Evolutionary conservation across 2,797 vertebrate species (phyloP), one percentile per base, ranked within the genome.

Genomic region (Xenops minutus): DNA sequence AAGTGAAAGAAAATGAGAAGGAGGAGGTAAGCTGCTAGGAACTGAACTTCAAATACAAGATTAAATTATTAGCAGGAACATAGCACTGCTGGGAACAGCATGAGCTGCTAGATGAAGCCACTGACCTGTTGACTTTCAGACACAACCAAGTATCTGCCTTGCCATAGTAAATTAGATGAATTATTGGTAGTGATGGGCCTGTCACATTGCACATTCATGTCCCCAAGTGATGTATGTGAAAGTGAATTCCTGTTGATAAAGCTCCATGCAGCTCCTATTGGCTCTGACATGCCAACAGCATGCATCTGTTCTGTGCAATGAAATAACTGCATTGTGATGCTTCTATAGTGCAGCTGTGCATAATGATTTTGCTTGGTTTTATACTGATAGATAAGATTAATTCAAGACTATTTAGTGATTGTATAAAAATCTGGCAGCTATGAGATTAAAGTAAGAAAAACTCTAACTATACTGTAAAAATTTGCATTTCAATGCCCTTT

Each of bases 41-140:
- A 67, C 72, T 30, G 61, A 91, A 88, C 69, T 93, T 95, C 46
- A 54, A 92, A 82, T 95, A 76, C 49, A 86, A 85, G 76, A 95
- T 96, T 95, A 92, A 97, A 96, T 96, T 94, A 89, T 81, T 95
- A 85, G 72, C 32, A 80, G 85, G 89, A 96, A 80, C 6, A 9
- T 9, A 84, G 58, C 73, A 75, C 95, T 96, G 72, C 85, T 95
- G 77, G 77, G 86, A 96, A 73, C 89, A 94, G 85, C 79, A 61
- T 86, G 83, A 79, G 36, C 75, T 94, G 68, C 69, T 93, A 67
- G 84, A 91, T 96, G 85, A 92, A 83, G 67, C 76, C 68, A 79
- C 51, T 96, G 88, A 74, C 94, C 82, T 95, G 89, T 91, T 92
- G 94, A 43, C 80, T 96, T 86, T 90, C 66, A 95, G 89, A 93